These are phyloP conservation scores for Notothenia rossii DNA, from an alignment of 2,113 vertebrate species.

Conservation along the genomic window DNA sequence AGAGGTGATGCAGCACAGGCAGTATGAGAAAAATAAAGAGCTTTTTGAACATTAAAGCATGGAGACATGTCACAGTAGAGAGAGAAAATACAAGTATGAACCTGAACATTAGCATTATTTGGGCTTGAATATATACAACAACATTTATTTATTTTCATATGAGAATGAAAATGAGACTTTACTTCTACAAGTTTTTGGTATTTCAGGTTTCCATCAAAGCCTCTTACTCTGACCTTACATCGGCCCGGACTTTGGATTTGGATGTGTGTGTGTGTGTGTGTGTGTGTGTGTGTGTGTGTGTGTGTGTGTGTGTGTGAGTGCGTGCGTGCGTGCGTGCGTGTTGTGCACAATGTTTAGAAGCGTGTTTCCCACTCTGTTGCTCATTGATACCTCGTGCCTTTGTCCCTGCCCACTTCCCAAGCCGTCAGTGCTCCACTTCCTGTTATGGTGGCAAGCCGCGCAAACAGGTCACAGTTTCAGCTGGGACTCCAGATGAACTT, in stretches of 20 bases:
- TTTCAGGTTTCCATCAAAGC: conserved; percentile 2
- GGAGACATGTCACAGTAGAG: no score
- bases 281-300: no score
- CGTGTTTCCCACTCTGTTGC: conserved; percentile 8
- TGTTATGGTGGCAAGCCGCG: conserved; percentile 64
- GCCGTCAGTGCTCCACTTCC: conserved; percentile 61
- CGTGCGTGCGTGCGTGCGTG: neutral
- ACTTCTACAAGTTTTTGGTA: neutral
- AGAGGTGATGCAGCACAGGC: no score
- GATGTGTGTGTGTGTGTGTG: no score
- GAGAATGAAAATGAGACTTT: neutral
- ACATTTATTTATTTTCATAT: neutral
- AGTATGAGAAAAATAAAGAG: no score
- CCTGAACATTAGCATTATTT: no score
- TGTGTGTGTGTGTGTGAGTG: no score
- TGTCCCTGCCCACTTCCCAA: conserved; percentile 39
- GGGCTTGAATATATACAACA: no score
- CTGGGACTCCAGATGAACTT: conserved; percentile 46
- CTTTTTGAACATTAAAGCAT: no score
- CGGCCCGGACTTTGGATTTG: conserved; percentile 7
- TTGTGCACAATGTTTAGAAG: no score
- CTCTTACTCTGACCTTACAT: neutral
- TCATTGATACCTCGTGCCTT: conserved; percentile 24
- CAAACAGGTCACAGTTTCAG: conserved; percentile 19
- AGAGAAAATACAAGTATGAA: no score